A percentile compares a stretch with the other conserved stretches of the same genome.
These are phyloP conservation scores for Neoitamus cyanurus DNA, from an alignment of 2,888 invertebrate species.

Conservation along the genomic window DNA sequence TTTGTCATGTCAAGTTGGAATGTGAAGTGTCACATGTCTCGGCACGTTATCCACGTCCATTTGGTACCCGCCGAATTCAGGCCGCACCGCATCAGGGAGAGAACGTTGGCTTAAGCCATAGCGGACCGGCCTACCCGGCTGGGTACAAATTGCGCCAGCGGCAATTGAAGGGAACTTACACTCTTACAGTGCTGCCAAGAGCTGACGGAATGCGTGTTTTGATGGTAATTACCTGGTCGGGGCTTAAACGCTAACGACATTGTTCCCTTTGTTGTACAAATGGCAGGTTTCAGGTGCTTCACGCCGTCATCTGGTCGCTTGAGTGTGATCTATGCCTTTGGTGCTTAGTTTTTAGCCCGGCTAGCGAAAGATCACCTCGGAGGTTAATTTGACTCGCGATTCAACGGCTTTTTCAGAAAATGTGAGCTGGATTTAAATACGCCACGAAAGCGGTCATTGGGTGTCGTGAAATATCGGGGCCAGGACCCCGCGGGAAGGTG, in stretches of 20 bases:
- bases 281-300: not conserved
- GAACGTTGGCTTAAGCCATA: not conserved
- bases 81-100: not conserved
- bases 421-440: not conserved
- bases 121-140: not conserved
- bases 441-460: not conserved
- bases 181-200: not conserved
- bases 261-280: not conserved
- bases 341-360: not conserved
- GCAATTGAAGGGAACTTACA: not conserved
- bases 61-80: conserved; percentile 2
- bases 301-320: not conserved
- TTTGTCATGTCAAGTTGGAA: conserved; percentile 35
- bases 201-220: not conserved
- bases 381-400: not conserved
- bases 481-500: not conserved
- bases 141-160: not conserved
- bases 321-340: not conserved
- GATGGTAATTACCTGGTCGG: not conserved
- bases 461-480: not conserved
- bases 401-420: not conserved
- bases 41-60: not conserved
- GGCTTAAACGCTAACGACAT: not conserved
- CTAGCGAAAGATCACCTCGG: not conserved
- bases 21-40: conserved; percentile 39